A percentile compares a stretch with the other conserved stretches of the same genome.
phyloP scores from a whole-genome alignment of 1,140 invertebrate genomes.

The Lamellibrachia luymesi region DNA sequence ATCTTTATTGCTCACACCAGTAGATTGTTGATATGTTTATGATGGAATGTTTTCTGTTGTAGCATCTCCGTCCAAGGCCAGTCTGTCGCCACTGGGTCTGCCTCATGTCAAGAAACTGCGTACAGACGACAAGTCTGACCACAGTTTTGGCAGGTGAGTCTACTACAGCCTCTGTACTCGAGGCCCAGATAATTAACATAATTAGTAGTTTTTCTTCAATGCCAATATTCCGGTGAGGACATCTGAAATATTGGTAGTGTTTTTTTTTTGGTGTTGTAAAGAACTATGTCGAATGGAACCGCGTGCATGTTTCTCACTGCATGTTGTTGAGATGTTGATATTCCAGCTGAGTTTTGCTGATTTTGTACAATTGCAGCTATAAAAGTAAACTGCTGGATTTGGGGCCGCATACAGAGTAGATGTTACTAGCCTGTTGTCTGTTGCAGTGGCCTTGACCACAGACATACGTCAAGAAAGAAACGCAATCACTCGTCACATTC shows the following conservation, averaged over 20 bases:
- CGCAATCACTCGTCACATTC: slow-evolving; percentile 3
- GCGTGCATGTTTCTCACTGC: not conserved
- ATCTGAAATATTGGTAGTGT: too few species aligned
- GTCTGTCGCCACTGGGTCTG: not conserved
- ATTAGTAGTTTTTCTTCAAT: too few species aligned
- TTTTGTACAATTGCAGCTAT: not conserved
- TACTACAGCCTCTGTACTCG: not conserved
- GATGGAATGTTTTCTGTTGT: not conserved
- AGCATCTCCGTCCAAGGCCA: slow-evolving; percentile 2
- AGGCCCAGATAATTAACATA: too few species aligned
- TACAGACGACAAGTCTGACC: slow-evolving; percentile 1
- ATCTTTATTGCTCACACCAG: not conserved
- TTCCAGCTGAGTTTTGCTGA: not conserved
- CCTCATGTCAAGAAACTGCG: not conserved
- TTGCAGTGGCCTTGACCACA: not conserved
- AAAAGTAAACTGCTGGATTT: not conserved
- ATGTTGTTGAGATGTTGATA: not conserved
- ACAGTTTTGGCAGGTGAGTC: not conserved
- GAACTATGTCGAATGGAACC: too few species aligned
- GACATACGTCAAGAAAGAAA: not conserved
- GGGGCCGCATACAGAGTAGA: not conserved
- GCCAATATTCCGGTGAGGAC: too few species aligned
- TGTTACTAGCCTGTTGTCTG: not conserved
- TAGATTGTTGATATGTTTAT: not conserved
- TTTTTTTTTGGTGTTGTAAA: too few species aligned